Conservation (phyloP, 2,113 vertebrate species). For the Neogobius melanostomus region DNA sequence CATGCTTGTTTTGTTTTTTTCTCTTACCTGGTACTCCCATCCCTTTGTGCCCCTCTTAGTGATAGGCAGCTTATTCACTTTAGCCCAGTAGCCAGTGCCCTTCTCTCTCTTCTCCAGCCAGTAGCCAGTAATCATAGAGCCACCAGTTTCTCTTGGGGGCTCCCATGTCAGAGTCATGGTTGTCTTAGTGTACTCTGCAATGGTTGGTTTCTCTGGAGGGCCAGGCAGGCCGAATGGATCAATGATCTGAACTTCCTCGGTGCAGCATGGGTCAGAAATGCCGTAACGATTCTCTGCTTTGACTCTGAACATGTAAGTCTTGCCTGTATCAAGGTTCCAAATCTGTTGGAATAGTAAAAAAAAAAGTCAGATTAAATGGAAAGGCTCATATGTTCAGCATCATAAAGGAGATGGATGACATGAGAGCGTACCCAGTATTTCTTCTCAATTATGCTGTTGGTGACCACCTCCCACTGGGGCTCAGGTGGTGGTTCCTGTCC, state of each 20-base stretch:
- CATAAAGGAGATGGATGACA: neutral
- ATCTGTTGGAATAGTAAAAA: slow-evolving; percentile 67
- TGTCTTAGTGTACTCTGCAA: slow-evolving; percentile 84
- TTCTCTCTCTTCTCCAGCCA: slow-evolving; percentile 96
- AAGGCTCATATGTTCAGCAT: neutral
- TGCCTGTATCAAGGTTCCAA: slow-evolving; percentile 89
- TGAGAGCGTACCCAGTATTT: slow-evolving; percentile 81
- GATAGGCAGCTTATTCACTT: slow-evolving; percentile 87
- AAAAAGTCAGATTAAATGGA: neutral
- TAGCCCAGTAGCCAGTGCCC: slow-evolving; percentile 89
- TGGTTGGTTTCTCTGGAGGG: slow-evolving; percentile 89
- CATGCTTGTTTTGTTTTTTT: neutral
- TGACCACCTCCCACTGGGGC: slow-evolving; percentile 90
- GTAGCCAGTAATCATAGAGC: slow-evolving; percentile 90
- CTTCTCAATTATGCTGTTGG: slow-evolving; percentile 84
- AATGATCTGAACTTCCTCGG: slow-evolving; percentile 88
- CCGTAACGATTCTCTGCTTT: slow-evolving; percentile 93
- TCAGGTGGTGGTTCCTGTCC: slow-evolving; percentile 68
- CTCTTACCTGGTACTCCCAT: slow-evolving; percentile 85
- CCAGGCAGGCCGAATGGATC: slow-evolving; percentile 94
- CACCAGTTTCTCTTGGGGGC: slow-evolving; percentile 88
- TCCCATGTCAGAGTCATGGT: slow-evolving; percentile 94
- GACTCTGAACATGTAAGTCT: slow-evolving; percentile 89
- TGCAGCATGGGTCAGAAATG: slow-evolving; percentile 89
- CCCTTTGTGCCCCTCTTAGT: slow-evolving; percentile 89